Percentiles rank a stretch among this genome's conserved stretches.
Conservation (phyloP, 2,113 vertebrate genomes). For the Acanthochromis polyacanthus region DNA sequence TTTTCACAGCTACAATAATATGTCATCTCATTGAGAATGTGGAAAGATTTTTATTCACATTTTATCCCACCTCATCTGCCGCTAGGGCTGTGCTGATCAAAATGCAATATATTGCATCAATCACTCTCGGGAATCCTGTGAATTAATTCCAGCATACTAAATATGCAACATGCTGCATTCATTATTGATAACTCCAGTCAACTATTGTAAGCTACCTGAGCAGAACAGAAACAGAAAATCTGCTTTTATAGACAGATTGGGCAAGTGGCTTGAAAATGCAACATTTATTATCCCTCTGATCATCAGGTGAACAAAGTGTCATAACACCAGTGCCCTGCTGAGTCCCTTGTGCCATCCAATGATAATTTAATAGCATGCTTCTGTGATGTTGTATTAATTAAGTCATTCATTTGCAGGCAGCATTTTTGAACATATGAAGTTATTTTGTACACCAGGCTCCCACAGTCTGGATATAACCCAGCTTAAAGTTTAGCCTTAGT, state of each 20-base stretch:
- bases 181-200: slow-evolving; percentile 57
- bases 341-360: slow-evolving; percentile 7
- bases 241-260: slow-evolving; percentile 15
- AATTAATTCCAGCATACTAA: slow-evolving; percentile 61
- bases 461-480: slow-evolving; percentile 16
- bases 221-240: slow-evolving; percentile 10
- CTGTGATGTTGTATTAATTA: slow-evolving; percentile 29
- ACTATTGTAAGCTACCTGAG: slow-evolving; percentile 48
- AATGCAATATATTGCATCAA: slow-evolving; percentile 60
- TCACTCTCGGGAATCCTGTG: slow-evolving; percentile 57
- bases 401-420: not conserved
- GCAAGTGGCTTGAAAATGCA: not conserved
- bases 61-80: slow-evolving; percentile 51
- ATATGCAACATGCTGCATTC: slow-evolving; percentile 59
- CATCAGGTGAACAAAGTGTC: not conserved
- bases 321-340: not conserved
- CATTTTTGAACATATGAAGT: slow-evolving; percentile 30
- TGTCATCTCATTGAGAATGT: slow-evolving; percentile 28
- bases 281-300: slow-evolving; percentile 23
- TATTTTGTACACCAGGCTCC: slow-evolving; percentile 20
- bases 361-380: slow-evolving; percentile 15
- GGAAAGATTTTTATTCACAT: slow-evolving; percentile 50
- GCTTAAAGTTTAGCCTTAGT: not conserved
- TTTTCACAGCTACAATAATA: slow-evolving; percentile 33
- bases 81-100: slow-evolving; percentile 44